Conservation (phyloP, 2,797 vertebrate species). For the Lateolabrax maculatus region DNA sequence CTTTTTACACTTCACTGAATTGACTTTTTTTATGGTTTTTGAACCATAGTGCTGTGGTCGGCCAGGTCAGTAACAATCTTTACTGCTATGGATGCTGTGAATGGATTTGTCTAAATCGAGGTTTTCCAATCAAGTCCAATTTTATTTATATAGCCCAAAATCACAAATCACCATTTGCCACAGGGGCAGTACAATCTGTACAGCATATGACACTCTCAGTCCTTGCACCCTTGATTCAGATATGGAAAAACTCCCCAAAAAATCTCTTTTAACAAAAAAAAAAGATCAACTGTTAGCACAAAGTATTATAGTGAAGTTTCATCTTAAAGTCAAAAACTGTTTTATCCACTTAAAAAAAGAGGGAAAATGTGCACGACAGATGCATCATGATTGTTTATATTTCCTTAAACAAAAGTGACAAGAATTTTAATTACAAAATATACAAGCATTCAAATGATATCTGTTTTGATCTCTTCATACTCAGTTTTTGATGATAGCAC, state of each 20-base stretch:
- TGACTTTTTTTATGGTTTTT: background rate
- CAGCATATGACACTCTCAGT: too few relatives aligned
- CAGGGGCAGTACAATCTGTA: too few relatives aligned
- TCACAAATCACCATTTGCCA: too few relatives aligned
- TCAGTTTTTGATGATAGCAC: background rate
- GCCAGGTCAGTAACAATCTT: background rate
- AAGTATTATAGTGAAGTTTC: background rate
- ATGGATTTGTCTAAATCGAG: background rate
- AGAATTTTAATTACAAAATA: background rate
- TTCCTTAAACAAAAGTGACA: background rate
- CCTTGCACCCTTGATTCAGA: too few relatives aligned
- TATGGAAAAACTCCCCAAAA: too few relatives aligned
- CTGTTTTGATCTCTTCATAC: background rate
- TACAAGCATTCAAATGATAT: background rate
- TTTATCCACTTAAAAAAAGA: background rate
- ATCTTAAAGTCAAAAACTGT: background rate
- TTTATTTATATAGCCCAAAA: too few relatives aligned
- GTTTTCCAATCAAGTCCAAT: too few relatives aligned
- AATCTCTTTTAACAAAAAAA: too few relatives aligned
- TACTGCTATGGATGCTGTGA: background rate
- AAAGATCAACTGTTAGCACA: background rate
- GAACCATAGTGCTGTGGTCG: background rate
- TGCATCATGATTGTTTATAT: background rate
- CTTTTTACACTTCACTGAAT: slow-evolving; percentile 2
- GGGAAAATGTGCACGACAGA: background rate